phyloP scores from a whole-genome alignment of 2,888 invertebrate species.

The Creontiades dilutus region DNA sequence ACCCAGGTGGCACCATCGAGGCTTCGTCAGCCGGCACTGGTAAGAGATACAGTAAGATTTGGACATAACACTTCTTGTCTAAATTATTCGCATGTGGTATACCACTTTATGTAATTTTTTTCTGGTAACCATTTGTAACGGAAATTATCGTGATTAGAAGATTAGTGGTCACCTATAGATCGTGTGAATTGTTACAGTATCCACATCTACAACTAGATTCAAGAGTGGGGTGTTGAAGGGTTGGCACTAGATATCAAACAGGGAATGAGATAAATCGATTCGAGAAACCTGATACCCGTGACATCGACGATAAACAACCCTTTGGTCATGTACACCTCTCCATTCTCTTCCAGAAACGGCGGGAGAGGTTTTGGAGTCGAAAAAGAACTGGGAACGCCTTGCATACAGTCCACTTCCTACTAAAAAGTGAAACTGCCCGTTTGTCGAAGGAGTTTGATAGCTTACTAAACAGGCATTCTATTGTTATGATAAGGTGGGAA shows the following conservation, averaged over 20 bases:
- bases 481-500: constrained; percentile 59
- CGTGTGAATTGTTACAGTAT: too few relatives aligned
- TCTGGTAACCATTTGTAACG: too few relatives aligned
- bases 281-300: not conserved
- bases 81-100: too few relatives aligned
- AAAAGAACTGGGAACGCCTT: constrained; percentile 16
- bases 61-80: too few relatives aligned
- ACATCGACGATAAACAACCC: not conserved
- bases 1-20: too few relatives aligned
- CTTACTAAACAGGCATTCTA: constrained; percentile 48
- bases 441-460: constrained; percentile 25
- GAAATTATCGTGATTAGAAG: too few relatives aligned
- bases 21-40: too few relatives aligned
- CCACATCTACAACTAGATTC: too few relatives aligned
- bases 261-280: not conserved
- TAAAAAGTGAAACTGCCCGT: constrained; percentile 53
- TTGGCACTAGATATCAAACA: not conserved
- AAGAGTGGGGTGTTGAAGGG: not conserved
- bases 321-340: not conserved
- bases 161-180: too few relatives aligned
- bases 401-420: constrained; percentile 33
- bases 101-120: too few relatives aligned
- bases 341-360: not conserved
- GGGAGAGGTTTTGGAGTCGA: not conserved
- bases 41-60: too few relatives aligned